These are phyloP conservation scores for Corythaixoides concolor DNA, from an alignment of 2,113 vertebrate species.

Conservation along the genomic window DNA sequence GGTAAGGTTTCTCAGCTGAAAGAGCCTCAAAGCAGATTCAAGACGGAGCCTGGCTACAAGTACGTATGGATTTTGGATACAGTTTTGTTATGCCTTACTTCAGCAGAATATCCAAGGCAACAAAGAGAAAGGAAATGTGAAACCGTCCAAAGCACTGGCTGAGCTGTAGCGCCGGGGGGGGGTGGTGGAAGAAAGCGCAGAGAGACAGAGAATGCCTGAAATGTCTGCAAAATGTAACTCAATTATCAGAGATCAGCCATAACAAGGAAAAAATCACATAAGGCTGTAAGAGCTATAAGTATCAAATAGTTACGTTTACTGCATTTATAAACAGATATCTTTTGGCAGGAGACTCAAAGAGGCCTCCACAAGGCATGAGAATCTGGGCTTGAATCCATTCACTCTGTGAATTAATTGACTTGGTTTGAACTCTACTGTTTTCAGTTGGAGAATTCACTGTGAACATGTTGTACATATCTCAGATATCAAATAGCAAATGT, in stretches of 20 bases:
- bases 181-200: conserved; percentile 32
- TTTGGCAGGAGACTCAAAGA: conserved; percentile 82
- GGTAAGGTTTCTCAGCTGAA: conserved; percentile 5
- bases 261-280: conserved; percentile 71
- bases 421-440: conserved; percentile 88
- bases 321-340: conserved; percentile 84
- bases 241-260: conserved; percentile 73
- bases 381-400: conserved; percentile 86
- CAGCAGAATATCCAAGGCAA: conserved; percentile 73
- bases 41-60: conserved; percentile 19
- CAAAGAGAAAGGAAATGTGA: conserved; percentile 48
- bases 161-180: conserved; percentile 19
- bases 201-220: conserved; percentile 62
- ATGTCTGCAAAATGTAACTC: conserved; percentile 69
- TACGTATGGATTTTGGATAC: conserved; percentile 56
- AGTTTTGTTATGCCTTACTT: conserved; percentile 70
- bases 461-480: conserved; percentile 88
- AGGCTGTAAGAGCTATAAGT: conserved; percentile 75
- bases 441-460: conserved; percentile 88
- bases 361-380: conserved; percentile 78
- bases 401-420: conserved; percentile 88
- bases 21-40: conserved; percentile 43
- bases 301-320: conserved; percentile 77
- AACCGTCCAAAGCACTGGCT: conserved; percentile 45
- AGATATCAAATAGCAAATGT: conserved; percentile 86